Percentiles rank a stretch among this genome's conserved stretches.
These are phyloP conservation scores for Dysmachus trigonus DNA, from an alignment of 2,888 invertebrate genomes.

Conservation along the genomic window DNA sequence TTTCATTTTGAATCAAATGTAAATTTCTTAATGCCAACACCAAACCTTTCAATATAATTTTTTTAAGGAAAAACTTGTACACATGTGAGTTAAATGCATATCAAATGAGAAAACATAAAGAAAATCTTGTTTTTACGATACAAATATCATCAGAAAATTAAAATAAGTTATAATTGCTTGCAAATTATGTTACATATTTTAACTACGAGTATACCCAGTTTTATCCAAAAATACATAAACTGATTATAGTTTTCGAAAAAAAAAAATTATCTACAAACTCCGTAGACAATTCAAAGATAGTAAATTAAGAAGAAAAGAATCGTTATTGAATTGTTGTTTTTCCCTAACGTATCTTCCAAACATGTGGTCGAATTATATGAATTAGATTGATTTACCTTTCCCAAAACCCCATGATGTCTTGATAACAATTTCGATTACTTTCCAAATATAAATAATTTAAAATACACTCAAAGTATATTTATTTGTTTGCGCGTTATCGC, in stretches of 20 bases:
- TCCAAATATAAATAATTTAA: neutral
- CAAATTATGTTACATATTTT: no score
- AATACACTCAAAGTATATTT: neutral
- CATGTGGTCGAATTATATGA: neutral
- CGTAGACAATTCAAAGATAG: neutral
- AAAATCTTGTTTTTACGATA: no score
- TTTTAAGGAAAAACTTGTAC: no score
- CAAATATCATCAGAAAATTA: no score
- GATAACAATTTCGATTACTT: neutral
- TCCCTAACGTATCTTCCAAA: neutral
- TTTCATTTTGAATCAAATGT: no score
- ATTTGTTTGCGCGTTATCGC: neutral
- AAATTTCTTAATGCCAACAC: no score
- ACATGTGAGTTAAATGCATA: no score
- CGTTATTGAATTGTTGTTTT: neutral
- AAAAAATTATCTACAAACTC: neutral
- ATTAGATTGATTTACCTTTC: neutral
- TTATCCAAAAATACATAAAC: no score
- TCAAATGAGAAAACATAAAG: no score
- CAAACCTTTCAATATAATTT: no score
- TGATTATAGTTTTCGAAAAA: neutral
- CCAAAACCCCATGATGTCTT: neutral
- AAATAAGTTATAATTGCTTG: no score
- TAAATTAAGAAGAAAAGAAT: neutral
- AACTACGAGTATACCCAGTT: no score